Conservation (phyloP, 2,797 vertebrate genomes). For the Diplodus sargus region DNA sequence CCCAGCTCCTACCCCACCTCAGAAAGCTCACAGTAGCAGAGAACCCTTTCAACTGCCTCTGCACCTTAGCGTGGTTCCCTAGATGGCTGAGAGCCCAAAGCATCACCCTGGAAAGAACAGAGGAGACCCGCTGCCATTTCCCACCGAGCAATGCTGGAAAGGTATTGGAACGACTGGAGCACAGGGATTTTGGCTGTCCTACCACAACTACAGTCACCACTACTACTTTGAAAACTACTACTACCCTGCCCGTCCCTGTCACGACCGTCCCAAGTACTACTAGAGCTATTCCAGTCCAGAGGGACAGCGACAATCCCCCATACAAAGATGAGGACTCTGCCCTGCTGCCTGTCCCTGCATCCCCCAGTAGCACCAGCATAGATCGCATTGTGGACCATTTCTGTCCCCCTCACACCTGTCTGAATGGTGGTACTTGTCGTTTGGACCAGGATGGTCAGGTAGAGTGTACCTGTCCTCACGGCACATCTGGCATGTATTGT, state of each 20-base stretch:
- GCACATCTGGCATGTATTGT: conserved; percentile 87
- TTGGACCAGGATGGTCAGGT: conserved; percentile 81
- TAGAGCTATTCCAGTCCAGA: conserved; percentile 79
- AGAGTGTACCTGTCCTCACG: conserved; percentile 87
- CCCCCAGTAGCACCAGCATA: conserved; percentile 55
- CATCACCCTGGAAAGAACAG: conserved; percentile 83
- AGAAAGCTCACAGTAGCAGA: conserved; percentile 87
- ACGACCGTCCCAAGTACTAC: conserved; percentile 74
- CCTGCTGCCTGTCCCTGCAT: conserved; percentile 55
- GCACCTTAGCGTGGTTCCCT: conserved; percentile 93
- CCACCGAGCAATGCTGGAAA: conserved; percentile 91
- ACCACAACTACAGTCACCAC: conserved; percentile 87
- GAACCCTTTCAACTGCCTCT: conserved; percentile 98
- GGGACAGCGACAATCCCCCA: conserved; percentile 82
- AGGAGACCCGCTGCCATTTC: conserved; percentile 97
- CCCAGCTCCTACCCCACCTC: conserved; percentile 88
- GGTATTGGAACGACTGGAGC: conserved; percentile 89
- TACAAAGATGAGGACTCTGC: conserved; percentile 37
- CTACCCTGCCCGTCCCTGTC: conserved; percentile 60
- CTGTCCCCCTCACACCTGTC: conserved; percentile 89
- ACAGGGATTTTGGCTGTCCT: conserved; percentile 93
- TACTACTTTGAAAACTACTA: conserved; percentile 80
- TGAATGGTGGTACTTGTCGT: conserved; percentile 91
- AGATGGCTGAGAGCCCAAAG: conserved; percentile 88
- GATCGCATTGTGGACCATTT: conserved; percentile 53